Conservation (phyloP, 2,797 vertebrate species). For the Numenius phaeopus region DNA sequence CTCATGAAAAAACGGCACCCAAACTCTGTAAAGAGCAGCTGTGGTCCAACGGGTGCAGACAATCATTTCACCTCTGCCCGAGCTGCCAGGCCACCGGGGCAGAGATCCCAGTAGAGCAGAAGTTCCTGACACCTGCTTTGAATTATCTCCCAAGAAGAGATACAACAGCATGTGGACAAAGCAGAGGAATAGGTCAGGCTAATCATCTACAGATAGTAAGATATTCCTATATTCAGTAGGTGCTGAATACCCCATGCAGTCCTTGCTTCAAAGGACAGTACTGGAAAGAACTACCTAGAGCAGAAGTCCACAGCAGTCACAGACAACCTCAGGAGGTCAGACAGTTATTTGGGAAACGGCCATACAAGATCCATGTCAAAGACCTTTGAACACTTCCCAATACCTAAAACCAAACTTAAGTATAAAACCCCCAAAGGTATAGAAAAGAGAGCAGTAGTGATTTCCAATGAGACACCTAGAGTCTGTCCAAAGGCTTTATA, state of each 20-base stretch:
- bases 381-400: not conserved
- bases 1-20: not conserved
- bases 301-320: not conserved
- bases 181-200: not conserved
- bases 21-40: not conserved
- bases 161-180: not conserved
- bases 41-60: not conserved
- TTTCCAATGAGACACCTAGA: not conserved
- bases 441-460: not conserved
- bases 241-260: not conserved
- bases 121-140: not conserved
- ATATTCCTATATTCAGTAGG: not conserved
- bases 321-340: not conserved
- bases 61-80: not conserved
- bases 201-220: not conserved
- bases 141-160: not conserved
- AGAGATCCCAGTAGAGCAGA: not conserved
- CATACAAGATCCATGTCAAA: not conserved
- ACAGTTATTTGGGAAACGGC: not conserved
- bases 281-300: not conserved
- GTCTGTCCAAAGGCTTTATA: slow-evolving; percentile 1
- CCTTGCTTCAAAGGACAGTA: not conserved
- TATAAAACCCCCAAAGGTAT: not conserved
- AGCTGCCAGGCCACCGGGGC: not conserved
- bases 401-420: not conserved